Evolutionary conservation across 2,797 vertebrate species (phyloP), one percentile per base, ranked within the genome.

Genomic region (Crocidura indochinensis): DNA sequence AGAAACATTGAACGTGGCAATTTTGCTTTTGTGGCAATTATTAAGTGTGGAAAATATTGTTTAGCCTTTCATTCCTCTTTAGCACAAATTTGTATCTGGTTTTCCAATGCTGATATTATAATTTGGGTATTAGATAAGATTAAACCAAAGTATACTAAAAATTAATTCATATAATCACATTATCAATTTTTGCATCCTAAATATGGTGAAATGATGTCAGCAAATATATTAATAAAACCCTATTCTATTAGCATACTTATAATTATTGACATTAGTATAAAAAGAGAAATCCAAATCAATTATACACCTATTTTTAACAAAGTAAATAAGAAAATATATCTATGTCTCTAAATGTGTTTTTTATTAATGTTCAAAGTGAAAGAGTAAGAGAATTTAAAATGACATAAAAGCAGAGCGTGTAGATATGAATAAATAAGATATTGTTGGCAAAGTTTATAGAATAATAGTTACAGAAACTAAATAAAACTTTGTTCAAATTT

Each of bases 1-100:
- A 92, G 51, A 56, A 88, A 92, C 93, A 93, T 86, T 92, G 69
- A 95, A 88, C 47, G 86, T 88, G 90, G 85, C 73, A 95, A 51
- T 81, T 69, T 29, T 29, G 83, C 69, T 91, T 93, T 51, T 72
- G 29, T 88, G 76, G 20, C 38, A 91, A 93, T 95, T 91, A 72
- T 53, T 89, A 64, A 94, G 64, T 56, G 31, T 93, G 80, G 80
- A 93, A 93, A 92, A 71, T 56, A 27, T 84, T 49, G 5, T 49
- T 53, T 65, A 93, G 73, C 1, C 31, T 78, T 78, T 89, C 38
- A 84, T 95, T 74, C 26, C 53, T 65, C 53, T 53, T 90, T 26
- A 31, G 56, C 89, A 75, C 29, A 90, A 91, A 91, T 85, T 82
- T 83, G 29, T 89, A 46, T 79, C 19, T 47, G 3, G 93, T 29